Evolutionary conservation across 2,888 invertebrate genomes (phyloP).

Genomic region (Fabriciana adippe): DNA sequence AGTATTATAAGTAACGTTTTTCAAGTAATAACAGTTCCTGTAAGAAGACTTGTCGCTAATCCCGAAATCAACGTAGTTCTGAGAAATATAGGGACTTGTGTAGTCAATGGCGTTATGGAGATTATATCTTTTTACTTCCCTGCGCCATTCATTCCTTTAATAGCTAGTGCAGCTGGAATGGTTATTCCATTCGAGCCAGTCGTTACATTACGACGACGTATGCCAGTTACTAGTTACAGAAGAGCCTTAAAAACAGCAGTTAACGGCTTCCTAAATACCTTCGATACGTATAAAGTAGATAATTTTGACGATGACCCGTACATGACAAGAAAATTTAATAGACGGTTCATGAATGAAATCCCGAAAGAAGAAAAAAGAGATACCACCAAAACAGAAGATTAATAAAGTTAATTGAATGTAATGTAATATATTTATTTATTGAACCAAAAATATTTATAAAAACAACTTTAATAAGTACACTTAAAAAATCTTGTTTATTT

Average conservation of each 20-base stretch:
- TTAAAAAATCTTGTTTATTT: no score
- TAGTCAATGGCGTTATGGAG: constrained; percentile 73
- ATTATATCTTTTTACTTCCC: constrained; percentile 65
- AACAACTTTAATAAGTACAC: no score
- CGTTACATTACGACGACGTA: constrained; percentile 61
- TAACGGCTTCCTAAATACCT: constrained; percentile 63
- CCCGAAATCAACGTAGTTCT: constrained; percentile 63
- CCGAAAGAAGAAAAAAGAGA: constrained; percentile 34
- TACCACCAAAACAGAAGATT: neutral
- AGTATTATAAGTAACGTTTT: constrained; percentile 43
- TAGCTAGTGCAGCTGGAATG: constrained; percentile 70
- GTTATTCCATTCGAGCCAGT: constrained; percentile 74
- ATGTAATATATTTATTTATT: no score
- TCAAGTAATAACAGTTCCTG: constrained; percentile 48
- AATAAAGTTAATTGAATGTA: neutral
- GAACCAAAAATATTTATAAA: no score
- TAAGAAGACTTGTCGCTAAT: constrained; percentile 48
- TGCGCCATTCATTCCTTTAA: constrained; percentile 67
- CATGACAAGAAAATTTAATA: constrained; percentile 68
- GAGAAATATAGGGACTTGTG: constrained; percentile 66
- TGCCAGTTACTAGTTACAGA: constrained; percentile 72
- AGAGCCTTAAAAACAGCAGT: constrained; percentile 68
- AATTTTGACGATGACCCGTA: constrained; percentile 65
- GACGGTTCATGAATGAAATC: constrained; percentile 57
- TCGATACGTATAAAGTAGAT: constrained; percentile 61